These are phyloP conservation scores for Lithosia quadra DNA, from an alignment of 2,888 invertebrate species.

Conservation along the genomic window DNA sequence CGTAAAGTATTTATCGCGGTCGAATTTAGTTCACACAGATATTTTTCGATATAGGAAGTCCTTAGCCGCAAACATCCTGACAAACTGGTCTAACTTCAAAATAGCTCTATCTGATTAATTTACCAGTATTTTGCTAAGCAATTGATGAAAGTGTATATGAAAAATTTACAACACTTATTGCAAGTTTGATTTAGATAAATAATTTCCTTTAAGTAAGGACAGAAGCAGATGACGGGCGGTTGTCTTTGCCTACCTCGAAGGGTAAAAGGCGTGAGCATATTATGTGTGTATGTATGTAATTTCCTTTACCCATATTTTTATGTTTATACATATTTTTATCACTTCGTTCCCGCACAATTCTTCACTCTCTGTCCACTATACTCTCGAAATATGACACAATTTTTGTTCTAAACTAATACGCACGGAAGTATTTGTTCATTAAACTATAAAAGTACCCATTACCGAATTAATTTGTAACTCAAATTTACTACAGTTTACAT, in stretches of 20 bases:
- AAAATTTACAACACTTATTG: not conserved
- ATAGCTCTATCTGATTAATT: not conserved
- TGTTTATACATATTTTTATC: no score
- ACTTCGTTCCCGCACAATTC: no score
- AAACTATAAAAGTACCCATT: not conserved
- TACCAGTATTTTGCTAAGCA: not conserved
- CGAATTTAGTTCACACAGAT: slow-evolving; percentile 2
- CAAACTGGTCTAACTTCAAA: not conserved
- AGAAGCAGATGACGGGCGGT: no score
- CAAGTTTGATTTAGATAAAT: not conserved
- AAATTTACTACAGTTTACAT: not conserved
- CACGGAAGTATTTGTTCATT: not conserved
- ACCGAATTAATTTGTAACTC: not conserved
- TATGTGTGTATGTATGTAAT: no score
- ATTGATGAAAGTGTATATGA: not conserved
- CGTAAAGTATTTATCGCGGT: not conserved
- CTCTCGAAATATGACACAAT: not conserved
- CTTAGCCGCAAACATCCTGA: not conserved
- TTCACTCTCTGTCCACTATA: not conserved
- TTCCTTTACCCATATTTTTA: no score
- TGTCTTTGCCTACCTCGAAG: no score
- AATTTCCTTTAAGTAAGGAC: no score
- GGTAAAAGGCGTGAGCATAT: no score
- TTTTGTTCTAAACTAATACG: not conserved
- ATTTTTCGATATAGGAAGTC: slow-evolving; percentile 1